A percentile compares a stretch with the other conserved stretches of the same genome.
phyloP scores from a whole-genome alignment of 2,797 vertebrate genomes.

The Centroberyx gerrardi region DNA sequence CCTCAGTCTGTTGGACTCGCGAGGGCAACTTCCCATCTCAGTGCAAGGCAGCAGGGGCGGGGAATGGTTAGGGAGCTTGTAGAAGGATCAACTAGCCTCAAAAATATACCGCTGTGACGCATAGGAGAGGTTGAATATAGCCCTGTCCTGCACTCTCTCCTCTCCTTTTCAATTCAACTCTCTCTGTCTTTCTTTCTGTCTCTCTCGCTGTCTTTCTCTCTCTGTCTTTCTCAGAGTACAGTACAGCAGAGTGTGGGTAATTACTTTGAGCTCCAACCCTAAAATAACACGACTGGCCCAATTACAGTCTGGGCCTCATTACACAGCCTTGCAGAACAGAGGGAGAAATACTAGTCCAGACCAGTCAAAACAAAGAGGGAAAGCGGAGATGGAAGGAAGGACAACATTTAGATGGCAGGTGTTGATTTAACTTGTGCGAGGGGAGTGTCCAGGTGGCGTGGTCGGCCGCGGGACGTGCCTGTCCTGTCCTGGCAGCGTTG shows the following conservation, averaged over 20 bases:
- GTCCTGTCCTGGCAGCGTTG: conserved; percentile 35
- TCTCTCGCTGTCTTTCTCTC: conserved; percentile 27
- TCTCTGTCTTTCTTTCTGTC: conserved; percentile 14
- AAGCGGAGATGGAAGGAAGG: conserved; percentile 60
- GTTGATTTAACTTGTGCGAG: conserved; percentile 64
- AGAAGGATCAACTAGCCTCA: conserved; percentile 21
- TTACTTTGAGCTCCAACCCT: conserved; percentile 85
- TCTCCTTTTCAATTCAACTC: conserved; percentile 5
- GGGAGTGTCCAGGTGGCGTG: conserved; percentile 56
- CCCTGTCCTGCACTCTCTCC: background rate
- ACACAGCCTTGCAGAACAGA: conserved; percentile 74
- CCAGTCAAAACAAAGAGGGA: conserved; percentile 71
- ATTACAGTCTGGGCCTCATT: conserved; percentile 85
- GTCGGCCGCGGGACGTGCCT: conserved; percentile 37
- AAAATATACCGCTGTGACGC: conserved; percentile 34
- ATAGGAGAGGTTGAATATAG: conserved; percentile 12
- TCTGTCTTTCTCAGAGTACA: conserved; percentile 53
- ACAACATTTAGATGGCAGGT: conserved; percentile 59
- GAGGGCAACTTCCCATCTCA: conserved; percentile 61
- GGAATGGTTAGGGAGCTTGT: conserved; percentile 11
- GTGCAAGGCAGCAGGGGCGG: conserved; percentile 30
- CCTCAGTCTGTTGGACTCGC: conserved; percentile 30
- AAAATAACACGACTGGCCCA: conserved; percentile 87
- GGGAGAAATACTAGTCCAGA: conserved; percentile 62
- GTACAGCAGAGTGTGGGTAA: conserved; percentile 79